phyloP scores from a whole-genome alignment of 2,113 vertebrate genomes.

The Clarias batrachus region DNA sequence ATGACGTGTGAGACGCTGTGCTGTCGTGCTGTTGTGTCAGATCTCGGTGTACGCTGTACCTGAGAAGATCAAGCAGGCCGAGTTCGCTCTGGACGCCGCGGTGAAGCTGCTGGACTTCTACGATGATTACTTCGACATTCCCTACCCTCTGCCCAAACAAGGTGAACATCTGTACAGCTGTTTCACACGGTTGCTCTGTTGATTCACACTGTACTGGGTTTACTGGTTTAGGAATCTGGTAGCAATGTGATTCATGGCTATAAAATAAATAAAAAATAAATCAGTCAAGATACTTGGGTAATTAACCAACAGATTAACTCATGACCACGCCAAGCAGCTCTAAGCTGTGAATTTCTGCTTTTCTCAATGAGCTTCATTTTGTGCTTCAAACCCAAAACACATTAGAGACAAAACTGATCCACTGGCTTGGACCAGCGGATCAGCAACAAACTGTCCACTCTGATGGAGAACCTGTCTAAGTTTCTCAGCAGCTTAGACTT shows the following conservation, averaged over 20 bases:
- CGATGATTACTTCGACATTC: slow-evolving; percentile 87
- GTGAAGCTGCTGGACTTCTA: slow-evolving; percentile 88
- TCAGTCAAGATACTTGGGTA: too few species aligned
- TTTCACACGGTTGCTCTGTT: neutral
- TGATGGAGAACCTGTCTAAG: neutral
- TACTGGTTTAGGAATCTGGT: neutral
- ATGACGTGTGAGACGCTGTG: neutral
- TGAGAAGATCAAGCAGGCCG: slow-evolving; percentile 83
- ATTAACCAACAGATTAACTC: too few species aligned
- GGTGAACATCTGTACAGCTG: slow-evolving; percentile 60
- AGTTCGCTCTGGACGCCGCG: slow-evolving; percentile 81
- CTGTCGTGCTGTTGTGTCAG: slow-evolving; percentile 59
- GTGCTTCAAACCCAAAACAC: neutral
- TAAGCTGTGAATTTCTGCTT: too few species aligned
- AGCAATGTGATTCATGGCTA: neutral
- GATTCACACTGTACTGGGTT: neutral
- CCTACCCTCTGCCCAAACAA: slow-evolving; percentile 89
- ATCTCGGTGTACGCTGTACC: slow-evolving; percentile 83
- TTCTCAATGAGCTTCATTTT: neutral
- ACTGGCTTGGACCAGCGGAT: neutral
- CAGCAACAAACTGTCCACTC: neutral
- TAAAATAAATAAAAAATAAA: neutral
- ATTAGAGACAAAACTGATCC: neutral
- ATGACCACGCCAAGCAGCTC: too few species aligned
- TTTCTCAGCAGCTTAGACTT: neutral